Conservation (phyloP, 1,140 invertebrate genomes). For the Lordiphosa mommai region DNA sequence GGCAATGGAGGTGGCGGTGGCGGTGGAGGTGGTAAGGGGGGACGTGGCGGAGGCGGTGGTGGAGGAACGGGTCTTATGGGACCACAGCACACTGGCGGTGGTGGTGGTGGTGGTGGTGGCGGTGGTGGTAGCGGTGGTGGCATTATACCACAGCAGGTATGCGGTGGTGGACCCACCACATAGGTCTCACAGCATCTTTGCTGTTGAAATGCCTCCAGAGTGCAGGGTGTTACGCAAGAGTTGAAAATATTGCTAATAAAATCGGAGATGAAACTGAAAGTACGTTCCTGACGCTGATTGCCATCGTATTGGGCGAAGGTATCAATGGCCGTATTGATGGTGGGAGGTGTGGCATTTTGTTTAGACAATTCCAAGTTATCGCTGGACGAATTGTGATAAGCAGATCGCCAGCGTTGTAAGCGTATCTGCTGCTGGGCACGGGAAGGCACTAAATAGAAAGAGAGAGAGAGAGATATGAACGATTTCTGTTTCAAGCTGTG, state of each 20-base stretch:
- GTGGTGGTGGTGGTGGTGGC: constrained; percentile 2
- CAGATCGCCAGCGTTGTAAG: constrained; percentile 29
- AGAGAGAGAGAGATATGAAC: background rate
- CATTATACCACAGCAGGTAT: constrained; percentile 6
- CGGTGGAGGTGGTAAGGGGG: constrained; percentile 7
- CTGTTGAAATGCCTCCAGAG: constrained; percentile 56
- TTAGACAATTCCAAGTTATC: constrained; percentile 34
- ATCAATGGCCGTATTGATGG: constrained; percentile 47
- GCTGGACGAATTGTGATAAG: constrained; percentile 11
- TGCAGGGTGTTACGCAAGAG: constrained; percentile 60
- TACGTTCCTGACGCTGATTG: constrained; percentile 57
- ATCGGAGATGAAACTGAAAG: constrained; percentile 55
- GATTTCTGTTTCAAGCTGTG: no score
- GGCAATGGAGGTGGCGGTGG: background rate
- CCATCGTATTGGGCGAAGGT: constrained; percentile 45
- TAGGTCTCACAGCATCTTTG: constrained; percentile 62
- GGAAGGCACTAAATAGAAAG: constrained; percentile 18
- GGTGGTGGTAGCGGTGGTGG: constrained; percentile 15
- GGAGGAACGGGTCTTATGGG: background rate
- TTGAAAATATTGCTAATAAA: constrained; percentile 48
- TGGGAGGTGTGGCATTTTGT: constrained; percentile 3
- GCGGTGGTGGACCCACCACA: constrained; percentile 27
- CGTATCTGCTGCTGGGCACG: constrained; percentile 46
- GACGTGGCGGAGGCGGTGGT: constrained; percentile 13
- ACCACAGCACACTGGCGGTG: constrained; percentile 1